phyloP scores from a whole-genome alignment of 2,888 invertebrate species.

The Dolichomitus sp. region DNA sequence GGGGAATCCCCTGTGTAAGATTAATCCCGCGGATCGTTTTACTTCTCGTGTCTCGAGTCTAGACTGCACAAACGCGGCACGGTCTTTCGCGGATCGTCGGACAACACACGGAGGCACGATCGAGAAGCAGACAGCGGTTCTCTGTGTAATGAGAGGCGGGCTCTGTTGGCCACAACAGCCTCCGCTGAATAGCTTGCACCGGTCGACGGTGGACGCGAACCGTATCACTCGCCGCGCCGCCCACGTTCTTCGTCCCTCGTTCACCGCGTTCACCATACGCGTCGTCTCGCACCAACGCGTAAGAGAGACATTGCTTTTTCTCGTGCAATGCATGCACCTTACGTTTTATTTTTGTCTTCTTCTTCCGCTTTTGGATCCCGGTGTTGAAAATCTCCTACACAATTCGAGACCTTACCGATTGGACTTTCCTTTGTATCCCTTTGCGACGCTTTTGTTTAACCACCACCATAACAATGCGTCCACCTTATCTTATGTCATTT shows the following conservation, averaged over 20 bases:
- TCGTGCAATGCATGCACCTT: constrained; percentile 6
- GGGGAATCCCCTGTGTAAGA: constrained; percentile 5
- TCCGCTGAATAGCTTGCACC: constrained; percentile 50
- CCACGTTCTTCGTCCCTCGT: constrained; percentile 61
- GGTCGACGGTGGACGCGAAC: constrained; percentile 64
- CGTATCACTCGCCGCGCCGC: constrained; percentile 53
- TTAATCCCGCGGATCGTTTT: neutral
- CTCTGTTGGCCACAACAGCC: constrained; percentile 49
- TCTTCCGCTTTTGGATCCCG: neutral
- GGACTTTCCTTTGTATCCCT: neutral
- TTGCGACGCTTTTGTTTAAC: neutral
- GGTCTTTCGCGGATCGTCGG: constrained; percentile 8
- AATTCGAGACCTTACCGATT: neutral
- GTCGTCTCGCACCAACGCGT: constrained; percentile 61
- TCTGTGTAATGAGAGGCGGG: constrained; percentile 37
- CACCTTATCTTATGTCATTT: neutral
- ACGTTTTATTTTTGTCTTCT: constrained; percentile 13
- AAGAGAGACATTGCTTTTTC: constrained; percentile 40
- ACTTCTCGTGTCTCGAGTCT: neutral
- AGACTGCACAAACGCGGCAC: constrained; percentile 5
- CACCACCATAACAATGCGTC: neutral
- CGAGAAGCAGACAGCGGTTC: constrained; percentile 9
- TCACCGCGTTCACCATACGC: constrained; percentile 63
- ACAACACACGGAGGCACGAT: constrained; percentile 8
- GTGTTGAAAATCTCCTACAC: neutral